These are phyloP conservation scores for Hemitrygon akajei DNA, from an alignment of 2,797 vertebrate species.

Conservation along the genomic window DNA sequence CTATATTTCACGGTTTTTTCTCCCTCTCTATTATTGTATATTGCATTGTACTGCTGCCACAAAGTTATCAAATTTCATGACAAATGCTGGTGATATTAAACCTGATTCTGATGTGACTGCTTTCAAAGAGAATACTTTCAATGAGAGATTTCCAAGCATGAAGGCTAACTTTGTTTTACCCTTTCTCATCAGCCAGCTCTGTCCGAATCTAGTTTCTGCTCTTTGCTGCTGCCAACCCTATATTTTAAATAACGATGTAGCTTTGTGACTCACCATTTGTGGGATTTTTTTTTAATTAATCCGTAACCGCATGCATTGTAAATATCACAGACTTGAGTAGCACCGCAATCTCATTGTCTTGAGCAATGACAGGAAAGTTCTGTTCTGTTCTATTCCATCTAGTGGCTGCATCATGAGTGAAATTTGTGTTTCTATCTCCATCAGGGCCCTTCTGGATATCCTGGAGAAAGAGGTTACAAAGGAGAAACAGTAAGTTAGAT, in stretches of 20 bases:
- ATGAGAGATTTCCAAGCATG: neutral
- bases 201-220: neutral
- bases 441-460: conserved; percentile 65
- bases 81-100: too few species aligned
- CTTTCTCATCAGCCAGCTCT: neutral
- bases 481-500: conserved; percentile 64
- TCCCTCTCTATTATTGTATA: too few species aligned
- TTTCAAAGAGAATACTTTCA: neutral
- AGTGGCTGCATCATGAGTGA: neutral
- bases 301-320: too few species aligned
- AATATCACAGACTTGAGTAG: too few species aligned
- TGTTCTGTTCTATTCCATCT: neutral
- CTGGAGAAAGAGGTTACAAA: conserved; percentile 66
- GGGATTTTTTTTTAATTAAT: too few species aligned
- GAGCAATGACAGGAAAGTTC: too few species aligned
- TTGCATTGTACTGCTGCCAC: too few species aligned
- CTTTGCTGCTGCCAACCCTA: neutral
- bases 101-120: too few species aligned
- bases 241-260: neutral
- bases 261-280: neutral
- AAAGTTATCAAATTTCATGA: too few species aligned
- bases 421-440: neutral
- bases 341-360: too few species aligned
- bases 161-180: neutral
- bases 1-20: too few species aligned